Conservation (phyloP, 2,113 vertebrate species). For the Pseudorectes ferrugineus region DNA sequence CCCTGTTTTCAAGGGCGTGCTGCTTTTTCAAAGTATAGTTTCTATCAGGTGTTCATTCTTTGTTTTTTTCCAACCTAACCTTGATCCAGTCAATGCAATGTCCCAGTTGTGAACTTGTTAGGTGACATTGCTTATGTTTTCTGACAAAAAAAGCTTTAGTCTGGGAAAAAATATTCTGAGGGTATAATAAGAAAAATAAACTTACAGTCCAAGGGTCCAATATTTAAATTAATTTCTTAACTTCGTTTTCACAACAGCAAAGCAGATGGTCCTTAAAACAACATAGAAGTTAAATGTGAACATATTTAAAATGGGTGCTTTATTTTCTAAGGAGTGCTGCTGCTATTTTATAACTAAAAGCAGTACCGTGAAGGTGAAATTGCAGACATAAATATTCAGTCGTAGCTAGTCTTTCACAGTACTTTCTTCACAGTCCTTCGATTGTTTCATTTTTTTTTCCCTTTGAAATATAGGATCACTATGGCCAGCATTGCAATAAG, state of each 20-base stretch:
- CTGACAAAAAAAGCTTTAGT: not conserved
- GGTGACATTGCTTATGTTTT: not conserved
- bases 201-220: not conserved
- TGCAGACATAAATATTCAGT: not conserved
- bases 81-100: not conserved
- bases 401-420: not conserved
- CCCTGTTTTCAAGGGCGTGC: not conserved
- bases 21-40: not conserved
- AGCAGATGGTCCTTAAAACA: not conserved
- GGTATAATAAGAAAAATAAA: not conserved
- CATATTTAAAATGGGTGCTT: not conserved
- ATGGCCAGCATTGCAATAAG: not conserved
- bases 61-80: not conserved
- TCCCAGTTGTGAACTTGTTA: not conserved
- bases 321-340: not conserved
- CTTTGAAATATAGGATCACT: not conserved
- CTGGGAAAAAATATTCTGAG: not conserved
- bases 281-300: not conserved
- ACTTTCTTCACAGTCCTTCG: not conserved
- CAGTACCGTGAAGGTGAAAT: not conserved
- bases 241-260: not conserved
- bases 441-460: not conserved
- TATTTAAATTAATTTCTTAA: not conserved
- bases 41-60: not conserved
- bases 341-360: not conserved